Base-by-base conservation (phyloP, 2,888 invertebrate species). In the Amphimallon solstitiale region DNA sequence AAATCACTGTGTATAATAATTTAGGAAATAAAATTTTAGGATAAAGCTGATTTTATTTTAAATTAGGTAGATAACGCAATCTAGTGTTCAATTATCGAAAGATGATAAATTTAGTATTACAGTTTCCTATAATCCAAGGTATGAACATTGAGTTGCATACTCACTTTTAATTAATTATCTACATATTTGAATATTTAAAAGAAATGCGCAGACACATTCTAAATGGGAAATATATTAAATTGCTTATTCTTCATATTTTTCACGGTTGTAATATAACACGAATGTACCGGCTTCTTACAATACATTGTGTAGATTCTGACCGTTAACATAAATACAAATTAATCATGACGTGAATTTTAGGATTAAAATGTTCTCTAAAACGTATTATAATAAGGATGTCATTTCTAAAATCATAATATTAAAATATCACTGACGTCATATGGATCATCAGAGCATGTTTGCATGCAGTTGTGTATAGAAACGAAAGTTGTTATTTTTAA, bases 341-440 rank as follows among this genome's bases (percentile, higher is more conserved):
- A 56, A 43, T 4, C n/a, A 14, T 56, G 56, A 56, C 56, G 29
- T 56, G 40, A 56, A 43, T 23, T 12, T 21, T 14, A 43, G 23
- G 15, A 14, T 3, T 7, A 40, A 56, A 54, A 2, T 14, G 29
- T 56, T 14, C 40, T 23, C 23, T 56, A 56, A 40, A 43, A 12
- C 21, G 14, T 40, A 23, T 40, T 23, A 23, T 15, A 56, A 56
- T 43, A 56, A 56, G 15, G 40, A 14, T 29, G 23, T 43, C 56
- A 14, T 17, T 21, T 52, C 12, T 37, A n/a, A 29, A 29, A 19
- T 40, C 56, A 23, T 5, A 38, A 40, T 56, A 56, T 56, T 40
- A 56, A 56, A 56, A 56, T 56, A 56, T 43, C 40, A 43, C 56
- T 56, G 56, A 56, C 56, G 56, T 56, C 56, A 56, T 56, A 12